A percentile compares a stretch with the other conserved stretches of the same genome.
phyloP scores from a whole-genome alignment of 2,113 vertebrate species.

The Brienomyrus longianalis region DNA sequence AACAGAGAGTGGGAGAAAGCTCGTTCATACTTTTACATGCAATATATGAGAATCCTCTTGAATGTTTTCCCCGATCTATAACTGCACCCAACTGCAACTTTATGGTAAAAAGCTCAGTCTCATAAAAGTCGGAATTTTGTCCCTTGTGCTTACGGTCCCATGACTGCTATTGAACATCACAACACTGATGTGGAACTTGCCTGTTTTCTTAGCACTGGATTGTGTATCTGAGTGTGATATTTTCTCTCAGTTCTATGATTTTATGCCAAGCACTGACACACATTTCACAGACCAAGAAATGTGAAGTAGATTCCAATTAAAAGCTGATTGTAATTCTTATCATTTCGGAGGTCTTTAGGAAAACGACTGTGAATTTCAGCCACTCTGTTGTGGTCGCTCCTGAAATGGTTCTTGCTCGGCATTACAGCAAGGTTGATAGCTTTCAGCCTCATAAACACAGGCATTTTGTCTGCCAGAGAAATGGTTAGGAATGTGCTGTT shows the following conservation, averaged over 20 bases:
- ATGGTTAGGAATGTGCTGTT: not conserved
- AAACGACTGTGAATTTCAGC: not conserved
- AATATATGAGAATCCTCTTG: not conserved
- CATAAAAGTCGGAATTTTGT: not conserved
- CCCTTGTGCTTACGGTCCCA: not conserved
- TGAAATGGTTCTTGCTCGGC: not conserved
- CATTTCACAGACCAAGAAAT: not conserved
- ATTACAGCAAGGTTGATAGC: not conserved
- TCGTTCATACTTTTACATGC: not conserved
- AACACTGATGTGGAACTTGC: not conserved
- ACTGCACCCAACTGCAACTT: not conserved
- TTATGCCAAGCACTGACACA: not conserved
- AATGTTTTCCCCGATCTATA: not conserved
- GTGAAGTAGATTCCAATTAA: not conserved
- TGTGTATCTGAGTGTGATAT: not conserved
- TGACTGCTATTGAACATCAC: not conserved
- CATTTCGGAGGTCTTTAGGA: not conserved
- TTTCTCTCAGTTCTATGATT: not conserved
- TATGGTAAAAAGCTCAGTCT: not conserved
- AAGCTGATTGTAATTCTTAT: not conserved
- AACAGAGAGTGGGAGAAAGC: not conserved
- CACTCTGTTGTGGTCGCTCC: not conserved
- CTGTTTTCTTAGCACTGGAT: not conserved
- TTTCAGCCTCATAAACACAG: not conserved
- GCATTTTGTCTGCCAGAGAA: not conserved